Evolutionary conservation across 92 coral and sea anemone species (phyloP).

Genomic region (Umimayanthus chanpuru): DNA sequence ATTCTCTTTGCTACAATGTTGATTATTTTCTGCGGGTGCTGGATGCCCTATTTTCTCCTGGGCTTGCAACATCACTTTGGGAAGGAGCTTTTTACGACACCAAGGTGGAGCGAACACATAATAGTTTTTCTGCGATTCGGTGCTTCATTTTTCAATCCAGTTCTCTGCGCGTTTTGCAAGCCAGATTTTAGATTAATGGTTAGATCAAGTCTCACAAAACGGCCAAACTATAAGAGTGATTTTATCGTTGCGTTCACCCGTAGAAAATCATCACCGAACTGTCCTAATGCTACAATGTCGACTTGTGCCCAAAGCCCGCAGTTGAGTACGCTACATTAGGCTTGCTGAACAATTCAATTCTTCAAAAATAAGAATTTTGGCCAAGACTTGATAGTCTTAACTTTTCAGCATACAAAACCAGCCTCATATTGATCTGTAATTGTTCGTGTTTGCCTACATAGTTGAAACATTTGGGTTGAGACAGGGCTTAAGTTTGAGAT

Average conservation of each 20-base stretch:
- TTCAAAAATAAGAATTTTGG: no score
- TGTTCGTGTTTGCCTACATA: no score
- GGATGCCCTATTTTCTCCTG: constrained; percentile 61
- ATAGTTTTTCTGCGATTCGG: constrained; percentile 18
- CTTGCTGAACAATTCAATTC: no score
- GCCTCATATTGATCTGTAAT: no score
- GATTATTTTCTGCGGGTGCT: constrained; percentile 52
- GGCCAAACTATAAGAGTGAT: background rate
- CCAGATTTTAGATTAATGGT: constrained; percentile 1
- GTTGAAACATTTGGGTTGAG: no score
- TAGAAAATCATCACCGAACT: no score
- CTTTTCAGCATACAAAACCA: no score
- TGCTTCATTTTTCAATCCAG: constrained; percentile 20
- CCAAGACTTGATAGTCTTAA: no score
- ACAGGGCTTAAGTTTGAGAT: no score
- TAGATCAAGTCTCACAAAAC: background rate
- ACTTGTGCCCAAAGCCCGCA: no score
- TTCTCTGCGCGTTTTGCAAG: constrained; percentile 25
- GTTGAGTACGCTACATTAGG: no score
- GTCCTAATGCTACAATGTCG: no score
- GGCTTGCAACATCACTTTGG: constrained; percentile 55
- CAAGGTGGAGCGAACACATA: constrained; percentile 13
- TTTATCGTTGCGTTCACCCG: background rate
- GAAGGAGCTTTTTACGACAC: constrained; percentile 33
- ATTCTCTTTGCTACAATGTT: constrained; percentile 46